A percentile compares a stretch with the other conserved stretches of the same genome.
Conservation (phyloP, 2,113 vertebrate genomes). For the Alaudala cheleensis region DNA sequence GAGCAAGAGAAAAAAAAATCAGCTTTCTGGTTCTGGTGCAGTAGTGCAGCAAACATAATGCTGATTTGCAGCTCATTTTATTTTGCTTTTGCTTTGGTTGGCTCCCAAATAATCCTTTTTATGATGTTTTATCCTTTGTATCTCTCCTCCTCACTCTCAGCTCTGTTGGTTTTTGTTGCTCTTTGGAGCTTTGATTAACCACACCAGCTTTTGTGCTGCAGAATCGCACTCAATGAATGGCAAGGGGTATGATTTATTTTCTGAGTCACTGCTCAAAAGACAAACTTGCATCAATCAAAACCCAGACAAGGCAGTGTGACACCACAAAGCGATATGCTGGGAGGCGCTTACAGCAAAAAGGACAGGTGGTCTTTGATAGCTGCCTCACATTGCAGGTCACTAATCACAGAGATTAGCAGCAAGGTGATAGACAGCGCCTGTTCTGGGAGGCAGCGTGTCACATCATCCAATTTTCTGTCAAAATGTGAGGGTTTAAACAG, state of each 20-base stretch:
- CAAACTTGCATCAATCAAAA: constrained; percentile 68
- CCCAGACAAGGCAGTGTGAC: constrained; percentile 48
- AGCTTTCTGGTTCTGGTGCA: neutral
- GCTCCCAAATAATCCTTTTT: constrained; percentile 48
- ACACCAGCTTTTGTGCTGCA: constrained; percentile 16
- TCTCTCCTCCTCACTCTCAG: neutral
- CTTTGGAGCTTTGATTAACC: constrained; percentile 62
- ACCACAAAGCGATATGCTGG: constrained; percentile 27
- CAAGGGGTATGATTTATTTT: constrained; percentile 63
- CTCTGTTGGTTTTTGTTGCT: constrained; percentile 47
- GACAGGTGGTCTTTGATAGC: constrained; percentile 65
- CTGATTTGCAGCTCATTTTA: constrained; percentile 31
- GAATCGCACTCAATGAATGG: constrained; percentile 47
- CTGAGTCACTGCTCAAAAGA: constrained; percentile 60
- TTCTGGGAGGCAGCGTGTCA: constrained; percentile 32
- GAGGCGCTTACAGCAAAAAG: constrained; percentile 32
- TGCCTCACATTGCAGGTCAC: constrained; percentile 61
- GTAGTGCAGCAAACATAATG: neutral
- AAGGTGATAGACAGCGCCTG: constrained; percentile 51
- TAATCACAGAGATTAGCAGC: constrained; percentile 67
- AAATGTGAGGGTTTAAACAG: constrained; percentile 39
- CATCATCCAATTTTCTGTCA: constrained; percentile 57
- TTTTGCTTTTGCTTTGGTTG: constrained; percentile 9
- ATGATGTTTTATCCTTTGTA: constrained; percentile 47
- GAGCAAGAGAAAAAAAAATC: neutral